These are phyloP conservation scores for Coregonus suidteri DNA, from an alignment of 2,797 vertebrate genomes.

Conservation along the genomic window DNA sequence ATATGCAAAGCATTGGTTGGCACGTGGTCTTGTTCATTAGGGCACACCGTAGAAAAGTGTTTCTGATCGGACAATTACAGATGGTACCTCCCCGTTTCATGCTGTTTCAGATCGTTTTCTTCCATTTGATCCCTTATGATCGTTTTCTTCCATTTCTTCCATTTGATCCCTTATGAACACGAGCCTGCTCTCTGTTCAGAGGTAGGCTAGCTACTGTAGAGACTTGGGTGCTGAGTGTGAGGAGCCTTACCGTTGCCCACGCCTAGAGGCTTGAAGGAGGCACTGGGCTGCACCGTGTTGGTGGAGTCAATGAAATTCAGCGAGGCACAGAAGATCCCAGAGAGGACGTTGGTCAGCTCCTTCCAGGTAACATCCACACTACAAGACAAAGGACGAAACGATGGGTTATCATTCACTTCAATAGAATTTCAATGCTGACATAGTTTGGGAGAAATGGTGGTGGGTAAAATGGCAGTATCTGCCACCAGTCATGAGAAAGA, in stretches of 20 bases:
- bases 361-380: slow-evolving; percentile 93
- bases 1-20: too few species aligned
- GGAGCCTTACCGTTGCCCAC: slow-evolving; percentile 83
- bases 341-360: slow-evolving; percentile 94
- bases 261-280: slow-evolving; percentile 95
- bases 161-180: too few species aligned
- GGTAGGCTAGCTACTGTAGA: not conserved
- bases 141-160: too few species aligned
- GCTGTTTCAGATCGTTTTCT: too few species aligned
- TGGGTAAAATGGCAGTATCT: not conserved
- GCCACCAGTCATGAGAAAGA: not conserved
- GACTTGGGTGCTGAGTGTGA: not conserved
- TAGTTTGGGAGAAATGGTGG: not conserved
- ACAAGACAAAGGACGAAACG: slow-evolving; percentile 6
- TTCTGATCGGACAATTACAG: too few species aligned
- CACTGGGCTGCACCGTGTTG: slow-evolving; percentile 92
- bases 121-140: too few species aligned
- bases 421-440: not conserved
- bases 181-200: not conserved
- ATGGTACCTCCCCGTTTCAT: too few species aligned
- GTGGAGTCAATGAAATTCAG: slow-evolving; percentile 98
- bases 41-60: too few species aligned
- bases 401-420: not conserved
- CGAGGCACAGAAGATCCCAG: slow-evolving; percentile 96
- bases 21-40: too few species aligned